phyloP scores from a whole-genome alignment of 2,888 invertebrate species.

The Pandemis heparana region DNA sequence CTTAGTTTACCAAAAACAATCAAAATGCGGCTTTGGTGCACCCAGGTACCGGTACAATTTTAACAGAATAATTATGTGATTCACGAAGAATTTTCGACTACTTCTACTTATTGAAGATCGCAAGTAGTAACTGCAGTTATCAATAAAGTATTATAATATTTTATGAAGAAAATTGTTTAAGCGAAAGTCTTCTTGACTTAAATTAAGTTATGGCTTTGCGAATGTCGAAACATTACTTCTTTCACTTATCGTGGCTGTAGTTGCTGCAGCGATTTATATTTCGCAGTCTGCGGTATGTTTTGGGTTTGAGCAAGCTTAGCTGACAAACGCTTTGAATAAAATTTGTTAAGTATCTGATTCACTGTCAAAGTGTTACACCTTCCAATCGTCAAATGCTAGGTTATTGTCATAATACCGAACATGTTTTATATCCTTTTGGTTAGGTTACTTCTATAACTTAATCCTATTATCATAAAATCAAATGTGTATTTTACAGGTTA shows the following conservation, averaged over 20 bases:
- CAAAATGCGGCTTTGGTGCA: conserved; percentile 20
- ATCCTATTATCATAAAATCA: not conserved
- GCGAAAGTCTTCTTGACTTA: not conserved
- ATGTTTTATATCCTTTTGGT: not conserved
- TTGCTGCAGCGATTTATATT: conserved; percentile 33
- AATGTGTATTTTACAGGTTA: conserved; percentile 25
- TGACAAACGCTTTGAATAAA: not conserved
- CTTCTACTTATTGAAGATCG: not conserved
- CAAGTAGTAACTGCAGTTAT: conserved; percentile 16
- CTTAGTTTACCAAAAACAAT: conserved; percentile 21
- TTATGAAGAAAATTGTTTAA: not conserved
- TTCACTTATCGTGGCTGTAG: not conserved
- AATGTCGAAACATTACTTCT: not conserved
- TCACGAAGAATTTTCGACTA: not conserved
- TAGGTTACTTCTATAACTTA: not conserved
- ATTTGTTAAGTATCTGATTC: not conserved
- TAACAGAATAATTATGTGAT: not conserved
- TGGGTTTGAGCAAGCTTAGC: not conserved
- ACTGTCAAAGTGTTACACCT: not conserved
- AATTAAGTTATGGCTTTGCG: not conserved
- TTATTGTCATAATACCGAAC: too few relatives aligned
- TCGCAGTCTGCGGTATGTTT: not conserved
- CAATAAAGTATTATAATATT: conserved; percentile 8
- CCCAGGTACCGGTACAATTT: conserved; percentile 21
- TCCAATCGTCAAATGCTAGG: too few relatives aligned